These are phyloP conservation scores for Labeo catla DNA, from an alignment of 2,113 vertebrate genomes.

Conservation along the genomic window DNA sequence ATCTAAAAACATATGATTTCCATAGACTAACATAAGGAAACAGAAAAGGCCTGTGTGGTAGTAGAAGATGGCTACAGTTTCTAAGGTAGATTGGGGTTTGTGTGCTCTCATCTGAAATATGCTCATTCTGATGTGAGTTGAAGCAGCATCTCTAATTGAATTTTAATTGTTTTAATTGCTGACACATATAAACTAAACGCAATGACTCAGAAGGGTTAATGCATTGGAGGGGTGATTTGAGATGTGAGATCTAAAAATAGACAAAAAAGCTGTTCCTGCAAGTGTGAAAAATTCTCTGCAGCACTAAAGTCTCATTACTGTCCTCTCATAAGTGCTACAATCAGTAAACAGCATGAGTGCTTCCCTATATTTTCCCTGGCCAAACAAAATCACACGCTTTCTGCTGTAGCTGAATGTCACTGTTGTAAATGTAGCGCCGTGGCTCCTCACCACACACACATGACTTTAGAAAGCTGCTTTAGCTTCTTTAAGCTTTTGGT, in stretches of 20 bases:
- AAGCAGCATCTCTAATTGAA: not conserved
- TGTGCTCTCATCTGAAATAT: not conserved
- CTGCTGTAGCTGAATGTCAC: not conserved
- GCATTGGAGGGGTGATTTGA: not conserved
- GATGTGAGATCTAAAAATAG: not conserved
- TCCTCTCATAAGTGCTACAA: not conserved
- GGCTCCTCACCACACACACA: not conserved
- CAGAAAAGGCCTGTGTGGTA: not conserved
- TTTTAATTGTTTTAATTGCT: not conserved
- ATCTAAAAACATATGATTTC: not conserved
- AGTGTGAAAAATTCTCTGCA: not conserved
- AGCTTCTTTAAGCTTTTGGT: not conserved
- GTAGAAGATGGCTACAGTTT: not conserved
- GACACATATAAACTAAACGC: not conserved
- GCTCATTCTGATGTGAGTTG: not conserved
- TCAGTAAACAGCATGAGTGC: slow-evolving; percentile 15
- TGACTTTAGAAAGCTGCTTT: not conserved
- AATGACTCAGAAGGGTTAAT: not conserved
- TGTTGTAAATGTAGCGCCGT: not conserved
- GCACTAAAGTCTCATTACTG: not conserved
- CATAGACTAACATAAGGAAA: not conserved
- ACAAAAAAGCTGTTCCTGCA: not conserved
- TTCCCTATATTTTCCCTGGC: not conserved
- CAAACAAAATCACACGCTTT: not conserved
- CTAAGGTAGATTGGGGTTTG: not conserved